phyloP scores from a whole-genome alignment of 2,888 invertebrate genomes.

The Lissocephala sabroskyi region DNA sequence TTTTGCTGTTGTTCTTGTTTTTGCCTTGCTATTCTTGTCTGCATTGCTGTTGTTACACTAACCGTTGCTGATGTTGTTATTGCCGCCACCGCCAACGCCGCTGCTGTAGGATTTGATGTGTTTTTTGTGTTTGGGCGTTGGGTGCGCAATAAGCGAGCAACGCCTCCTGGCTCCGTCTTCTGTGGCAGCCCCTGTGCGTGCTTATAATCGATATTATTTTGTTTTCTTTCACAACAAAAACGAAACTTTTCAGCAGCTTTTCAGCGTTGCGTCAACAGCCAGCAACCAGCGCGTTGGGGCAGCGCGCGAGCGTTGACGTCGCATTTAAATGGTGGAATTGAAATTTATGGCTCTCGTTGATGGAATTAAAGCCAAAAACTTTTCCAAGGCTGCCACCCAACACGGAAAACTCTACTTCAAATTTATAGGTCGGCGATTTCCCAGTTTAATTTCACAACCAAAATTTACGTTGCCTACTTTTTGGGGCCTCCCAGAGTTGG shows the following conservation, averaged over 20 bases:
- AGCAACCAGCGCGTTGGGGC: conserved; percentile 13
- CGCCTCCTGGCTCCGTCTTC: conserved; percentile 7
- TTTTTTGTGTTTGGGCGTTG: conserved; percentile 18
- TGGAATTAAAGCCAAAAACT: too few relatives aligned
- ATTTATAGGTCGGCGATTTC: too few relatives aligned
- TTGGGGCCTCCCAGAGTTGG: too few relatives aligned
- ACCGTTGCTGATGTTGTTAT: conserved; percentile 7
- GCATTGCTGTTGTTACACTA: conserved; percentile 15
- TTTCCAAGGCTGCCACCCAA: too few relatives aligned
- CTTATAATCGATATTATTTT: conserved; percentile 63
- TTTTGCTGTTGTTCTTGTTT: conserved; percentile 7
- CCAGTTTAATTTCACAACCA: too few relatives aligned
- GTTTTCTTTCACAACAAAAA: conserved; percentile 46
- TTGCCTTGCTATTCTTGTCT: conserved; percentile 11
- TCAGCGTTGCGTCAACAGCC: conserved; percentile 8
- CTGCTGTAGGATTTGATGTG: conserved; percentile 32
- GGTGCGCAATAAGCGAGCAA: conserved; percentile 18
- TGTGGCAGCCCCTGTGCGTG: conserved; percentile 17
- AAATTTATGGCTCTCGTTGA: too few relatives aligned
- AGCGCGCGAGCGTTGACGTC: background rate
- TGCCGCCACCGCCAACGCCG: too few relatives aligned
- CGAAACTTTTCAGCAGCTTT: conserved; percentile 47
- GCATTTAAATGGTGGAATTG: conserved; percentile 10
- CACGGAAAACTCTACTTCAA: too few relatives aligned
- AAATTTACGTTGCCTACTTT: too few relatives aligned